A percentile compares a stretch with the other conserved stretches of the same genome.
phyloP scores from a whole-genome alignment of 2,888 invertebrate genomes.

The Heliconius charithonia region DNA sequence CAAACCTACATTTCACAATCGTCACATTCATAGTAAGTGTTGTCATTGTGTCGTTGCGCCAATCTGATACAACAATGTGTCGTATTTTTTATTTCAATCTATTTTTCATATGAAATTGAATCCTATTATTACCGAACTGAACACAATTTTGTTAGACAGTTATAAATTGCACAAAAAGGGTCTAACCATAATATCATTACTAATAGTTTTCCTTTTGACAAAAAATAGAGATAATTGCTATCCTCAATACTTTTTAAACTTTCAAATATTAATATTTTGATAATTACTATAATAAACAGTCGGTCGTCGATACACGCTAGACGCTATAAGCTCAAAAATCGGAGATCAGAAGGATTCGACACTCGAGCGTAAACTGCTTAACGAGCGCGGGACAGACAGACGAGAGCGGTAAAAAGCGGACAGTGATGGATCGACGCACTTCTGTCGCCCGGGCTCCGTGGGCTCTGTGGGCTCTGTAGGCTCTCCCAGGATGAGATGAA shows the following conservation, averaged over 20 bases:
- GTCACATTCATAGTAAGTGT: background rate
- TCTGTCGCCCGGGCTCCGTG: constrained; percentile 7
- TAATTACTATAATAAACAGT: background rate
- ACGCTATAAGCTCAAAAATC: background rate
- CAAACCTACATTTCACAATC: too few species aligned
- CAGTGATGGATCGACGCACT: constrained; percentile 33
- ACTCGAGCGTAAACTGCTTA: constrained; percentile 31
- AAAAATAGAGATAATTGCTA: background rate
- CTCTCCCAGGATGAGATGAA: background rate
- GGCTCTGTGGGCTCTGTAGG: background rate
- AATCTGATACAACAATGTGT: background rate
- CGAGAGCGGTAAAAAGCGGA: constrained; percentile 27
- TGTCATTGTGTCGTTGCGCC: background rate
- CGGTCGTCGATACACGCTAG: background rate
- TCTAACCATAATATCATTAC: background rate
- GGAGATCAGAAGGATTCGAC: constrained; percentile 24
- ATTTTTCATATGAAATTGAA: background rate
- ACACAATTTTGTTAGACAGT: background rate
- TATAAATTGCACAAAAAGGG: background rate
- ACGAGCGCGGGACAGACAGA: constrained; percentile 25
- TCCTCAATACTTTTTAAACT: background rate
- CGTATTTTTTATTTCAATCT: background rate
- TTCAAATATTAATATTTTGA: background rate
- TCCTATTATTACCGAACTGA: background rate
- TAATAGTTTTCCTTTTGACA: background rate